Conservation (phyloP, 2,888 invertebrate genomes). For the Leptopilina syphax region DNA sequence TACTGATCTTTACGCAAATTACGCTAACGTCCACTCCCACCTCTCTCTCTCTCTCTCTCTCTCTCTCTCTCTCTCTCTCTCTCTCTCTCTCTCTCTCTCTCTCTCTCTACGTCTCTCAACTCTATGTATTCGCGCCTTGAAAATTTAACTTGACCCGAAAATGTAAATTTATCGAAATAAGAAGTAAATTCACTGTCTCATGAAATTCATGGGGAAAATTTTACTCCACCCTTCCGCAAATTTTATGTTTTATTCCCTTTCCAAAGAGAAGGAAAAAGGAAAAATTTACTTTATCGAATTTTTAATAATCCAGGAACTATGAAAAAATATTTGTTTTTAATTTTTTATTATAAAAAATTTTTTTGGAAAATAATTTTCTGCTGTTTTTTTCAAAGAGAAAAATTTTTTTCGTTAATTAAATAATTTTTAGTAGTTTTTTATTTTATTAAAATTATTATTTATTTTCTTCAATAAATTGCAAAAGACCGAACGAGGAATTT, state of each 20-base stretch:
- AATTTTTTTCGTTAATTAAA: too few relatives aligned
- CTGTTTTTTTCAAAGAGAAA: too few relatives aligned
- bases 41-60: too few relatives aligned
- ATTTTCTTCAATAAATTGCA: too few relatives aligned
- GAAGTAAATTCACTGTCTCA: constrained; percentile 28
- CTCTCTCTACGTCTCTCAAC: neutral
- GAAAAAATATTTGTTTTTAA: too few relatives aligned
- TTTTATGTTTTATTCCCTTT: neutral
- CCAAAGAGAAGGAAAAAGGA: neutral
- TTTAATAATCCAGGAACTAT: neutral
- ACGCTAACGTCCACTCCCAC: constrained; percentile 28
- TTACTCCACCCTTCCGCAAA: neutral
- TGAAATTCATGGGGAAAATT: constrained; percentile 10
- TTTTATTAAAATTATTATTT: too few relatives aligned
- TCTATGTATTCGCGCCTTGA: constrained; percentile 5
- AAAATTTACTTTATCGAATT: neutral
- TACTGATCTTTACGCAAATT: constrained; percentile 39
- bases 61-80: neutral
- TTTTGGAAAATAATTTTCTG: too few relatives aligned
- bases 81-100: too few relatives aligned
- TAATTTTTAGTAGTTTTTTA: too few relatives aligned
- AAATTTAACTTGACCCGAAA: neutral
- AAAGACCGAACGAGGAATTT: too few relatives aligned
- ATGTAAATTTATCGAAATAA: constrained; percentile 32
- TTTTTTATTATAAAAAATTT: too few relatives aligned